Percentiles rank a stretch among this genome's conserved stretches.
Conservation (phyloP, 2,888 invertebrate species). For the Apamea crenata region DNA sequence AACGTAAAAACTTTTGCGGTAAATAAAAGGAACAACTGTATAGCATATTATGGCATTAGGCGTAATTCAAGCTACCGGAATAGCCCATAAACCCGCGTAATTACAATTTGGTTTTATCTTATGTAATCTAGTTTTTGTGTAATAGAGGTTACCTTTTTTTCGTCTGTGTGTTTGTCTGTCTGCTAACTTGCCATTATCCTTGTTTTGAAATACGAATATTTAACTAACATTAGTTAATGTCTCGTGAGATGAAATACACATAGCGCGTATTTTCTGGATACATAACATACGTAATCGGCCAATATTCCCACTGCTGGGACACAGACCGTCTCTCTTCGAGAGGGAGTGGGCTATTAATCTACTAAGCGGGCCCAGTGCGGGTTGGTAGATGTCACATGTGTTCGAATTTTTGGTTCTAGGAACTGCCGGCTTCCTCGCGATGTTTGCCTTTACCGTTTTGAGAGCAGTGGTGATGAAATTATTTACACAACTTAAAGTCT, state of each 20-base stretch:
- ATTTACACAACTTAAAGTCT: no score
- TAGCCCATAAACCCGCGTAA: slow-evolving; percentile 38
- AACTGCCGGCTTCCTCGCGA: no score
- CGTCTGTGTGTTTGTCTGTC: neutral
- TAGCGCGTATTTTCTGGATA: neutral
- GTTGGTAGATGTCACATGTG: no score
- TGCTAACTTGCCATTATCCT: neutral
- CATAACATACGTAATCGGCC: no score
- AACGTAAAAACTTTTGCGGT: slow-evolving; percentile 28
- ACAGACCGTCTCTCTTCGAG: no score
- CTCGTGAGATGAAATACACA: neutral
- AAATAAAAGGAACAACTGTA: slow-evolving; percentile 30
- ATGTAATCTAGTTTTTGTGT: slow-evolving; percentile 36
- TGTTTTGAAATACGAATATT: neutral
- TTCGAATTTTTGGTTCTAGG: no score
- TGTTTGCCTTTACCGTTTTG: no score
- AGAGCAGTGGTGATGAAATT: no score
- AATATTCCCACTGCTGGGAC: no score
- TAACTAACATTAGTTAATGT: neutral
- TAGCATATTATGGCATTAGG: slow-evolving; percentile 21
- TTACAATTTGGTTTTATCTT: slow-evolving; percentile 36
- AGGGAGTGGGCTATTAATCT: no score
- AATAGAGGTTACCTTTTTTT: neutral
- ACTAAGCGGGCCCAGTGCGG: no score
- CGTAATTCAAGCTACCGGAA: slow-evolving; percentile 31